Percentiles rank a stretch among this genome's conserved stretches.
Evolutionary conservation across 2,888 invertebrate species (phyloP).

Genomic region (Scrobipalpa atriplicella): DNA sequence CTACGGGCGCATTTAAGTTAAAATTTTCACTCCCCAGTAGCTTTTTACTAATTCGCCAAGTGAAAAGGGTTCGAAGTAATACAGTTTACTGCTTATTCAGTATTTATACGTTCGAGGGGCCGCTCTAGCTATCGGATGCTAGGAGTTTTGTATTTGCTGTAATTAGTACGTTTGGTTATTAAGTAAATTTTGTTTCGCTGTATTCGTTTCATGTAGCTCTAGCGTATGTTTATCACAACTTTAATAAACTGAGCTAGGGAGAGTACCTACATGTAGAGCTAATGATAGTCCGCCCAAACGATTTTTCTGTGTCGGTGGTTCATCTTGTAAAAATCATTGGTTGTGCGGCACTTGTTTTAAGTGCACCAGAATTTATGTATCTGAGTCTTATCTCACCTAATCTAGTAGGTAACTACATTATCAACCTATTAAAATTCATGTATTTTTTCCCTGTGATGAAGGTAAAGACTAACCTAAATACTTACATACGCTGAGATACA

Average conservation of each 20-base stretch:
- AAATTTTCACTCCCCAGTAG: constrained; percentile 82
- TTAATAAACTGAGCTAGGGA: too few relatives aligned
- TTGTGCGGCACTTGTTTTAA: too few relatives aligned
- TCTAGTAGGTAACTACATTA: too few relatives aligned
- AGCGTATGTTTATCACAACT: neutral
- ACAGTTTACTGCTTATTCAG: constrained; percentile 83
- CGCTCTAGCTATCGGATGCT: constrained; percentile 68
- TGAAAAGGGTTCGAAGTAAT: constrained; percentile 83
- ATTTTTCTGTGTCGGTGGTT: too few relatives aligned
- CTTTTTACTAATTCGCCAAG: constrained; percentile 83
- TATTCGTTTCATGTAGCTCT: neutral
- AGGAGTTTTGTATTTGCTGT: constrained; percentile 72
- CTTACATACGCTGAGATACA: constrained; percentile 38
- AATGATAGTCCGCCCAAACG: too few relatives aligned
- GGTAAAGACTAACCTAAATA: too few relatives aligned
- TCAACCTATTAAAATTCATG: too few relatives aligned
- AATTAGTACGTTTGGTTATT: constrained; percentile 43
- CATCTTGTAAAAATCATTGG: too few relatives aligned
- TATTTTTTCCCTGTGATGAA: too few relatives aligned
- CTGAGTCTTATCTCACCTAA: too few relatives aligned
- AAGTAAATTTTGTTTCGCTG: constrained; percentile 11
- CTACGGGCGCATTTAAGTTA: constrained; percentile 79
- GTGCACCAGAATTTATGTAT: too few relatives aligned
- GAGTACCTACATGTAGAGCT: too few relatives aligned
- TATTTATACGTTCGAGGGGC: constrained; percentile 79